phyloP scores from a whole-genome alignment of 2,888 invertebrate species.

The Dicyrtomina minuta region DNA sequence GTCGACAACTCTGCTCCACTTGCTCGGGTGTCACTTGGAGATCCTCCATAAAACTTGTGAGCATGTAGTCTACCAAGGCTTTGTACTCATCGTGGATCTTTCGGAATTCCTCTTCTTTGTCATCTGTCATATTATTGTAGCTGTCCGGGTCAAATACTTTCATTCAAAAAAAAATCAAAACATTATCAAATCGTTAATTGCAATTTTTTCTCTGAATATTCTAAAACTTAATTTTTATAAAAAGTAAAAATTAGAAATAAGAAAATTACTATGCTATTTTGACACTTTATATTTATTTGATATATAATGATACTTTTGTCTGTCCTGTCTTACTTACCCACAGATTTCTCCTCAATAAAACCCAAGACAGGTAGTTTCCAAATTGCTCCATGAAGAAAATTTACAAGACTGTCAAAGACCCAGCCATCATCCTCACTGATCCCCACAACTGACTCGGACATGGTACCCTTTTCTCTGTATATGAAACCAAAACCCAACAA shows the following conservation, averaged over 20 bases:
- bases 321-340: constrained; percentile 72
- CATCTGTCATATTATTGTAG: constrained; percentile 58
- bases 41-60: constrained; percentile 90
- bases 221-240: too few species aligned
- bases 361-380: constrained; percentile 89
- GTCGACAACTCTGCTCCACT: constrained; percentile 75
- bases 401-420: constrained; percentile 89
- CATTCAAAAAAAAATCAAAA: constrained; percentile 37
- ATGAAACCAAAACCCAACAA: too few species aligned
- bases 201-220: too few species aligned
- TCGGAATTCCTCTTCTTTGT: constrained; percentile 74
- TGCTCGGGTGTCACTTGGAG: constrained; percentile 84
- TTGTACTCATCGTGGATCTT: constrained; percentile 75
- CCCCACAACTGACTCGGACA: background rate
- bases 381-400: constrained; percentile 86
- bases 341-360: constrained; percentile 88
- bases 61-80: constrained; percentile 84
- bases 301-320: too few species aligned
- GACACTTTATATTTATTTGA: constrained; percentile 1
- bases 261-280: background rate
- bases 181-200: too few species aligned
- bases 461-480: too few species aligned
- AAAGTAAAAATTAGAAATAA: too few species aligned
- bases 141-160: constrained; percentile 83
- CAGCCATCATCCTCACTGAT: constrained; percentile 67